These are phyloP conservation scores for Melinaea menophilus DNA, from an alignment of 2,888 invertebrate genomes.

Conservation along the genomic window DNA sequence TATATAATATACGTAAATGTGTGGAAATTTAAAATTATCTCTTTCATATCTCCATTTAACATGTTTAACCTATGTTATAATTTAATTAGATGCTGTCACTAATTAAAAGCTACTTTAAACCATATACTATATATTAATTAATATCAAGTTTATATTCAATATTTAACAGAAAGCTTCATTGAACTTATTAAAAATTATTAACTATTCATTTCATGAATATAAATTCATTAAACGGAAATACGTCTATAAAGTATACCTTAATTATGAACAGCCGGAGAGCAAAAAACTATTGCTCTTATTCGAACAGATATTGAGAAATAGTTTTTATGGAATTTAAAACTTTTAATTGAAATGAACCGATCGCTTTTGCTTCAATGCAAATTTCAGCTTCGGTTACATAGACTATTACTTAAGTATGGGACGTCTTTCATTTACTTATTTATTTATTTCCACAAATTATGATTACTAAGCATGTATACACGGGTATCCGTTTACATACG, in stretches of 20 bases:
- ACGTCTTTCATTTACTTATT: too few species aligned
- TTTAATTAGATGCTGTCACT: too few species aligned
- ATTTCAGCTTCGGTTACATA: neutral
- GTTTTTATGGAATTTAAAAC: neutral
- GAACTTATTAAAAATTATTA: neutral
- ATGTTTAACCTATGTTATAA: too few species aligned
- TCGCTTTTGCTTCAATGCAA: neutral
- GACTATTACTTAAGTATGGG: neutral
- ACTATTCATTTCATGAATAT: neutral
- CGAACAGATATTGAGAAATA: neutral
- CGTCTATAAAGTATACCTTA: neutral
- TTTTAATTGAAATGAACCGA: constrained; percentile 3
- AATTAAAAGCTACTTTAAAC: too few species aligned
- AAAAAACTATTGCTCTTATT: neutral
- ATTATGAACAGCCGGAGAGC: neutral
- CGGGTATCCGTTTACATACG: too few species aligned
- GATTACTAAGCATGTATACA: too few species aligned
- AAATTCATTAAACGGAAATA: neutral
- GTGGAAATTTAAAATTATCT: too few species aligned
- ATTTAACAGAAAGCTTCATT: neutral
- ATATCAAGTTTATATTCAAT: too few species aligned
- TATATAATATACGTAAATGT: too few species aligned
- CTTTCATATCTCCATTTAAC: too few species aligned
- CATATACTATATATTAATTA: too few species aligned
- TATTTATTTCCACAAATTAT: too few species aligned